phyloP scores from a whole-genome alignment of 30 jellyfish, hydroid and myxozoan genomes.

The Hydra vulgaris region DNA sequence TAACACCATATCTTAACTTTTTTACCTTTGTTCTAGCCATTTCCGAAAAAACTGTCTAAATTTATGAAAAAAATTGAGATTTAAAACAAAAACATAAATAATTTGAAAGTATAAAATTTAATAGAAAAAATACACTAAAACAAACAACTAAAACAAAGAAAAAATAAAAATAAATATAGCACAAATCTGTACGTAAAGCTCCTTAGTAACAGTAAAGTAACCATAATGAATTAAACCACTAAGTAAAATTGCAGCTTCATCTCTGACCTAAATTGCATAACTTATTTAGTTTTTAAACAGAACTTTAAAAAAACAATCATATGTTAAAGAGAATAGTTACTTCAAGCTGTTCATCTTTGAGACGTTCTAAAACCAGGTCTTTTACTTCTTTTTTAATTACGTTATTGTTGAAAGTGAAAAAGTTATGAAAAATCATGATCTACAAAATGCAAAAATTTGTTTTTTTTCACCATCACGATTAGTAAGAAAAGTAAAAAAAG shows the following conservation, averaged over 20 bases:
- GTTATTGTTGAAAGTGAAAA: constrained; percentile 58
- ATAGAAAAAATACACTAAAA: neutral
- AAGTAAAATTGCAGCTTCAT: constrained; percentile 64
- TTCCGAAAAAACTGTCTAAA: constrained; percentile 34
- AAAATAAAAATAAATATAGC: neutral
- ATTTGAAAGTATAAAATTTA: no score
- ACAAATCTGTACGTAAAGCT: neutral
- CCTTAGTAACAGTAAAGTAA: constrained; percentile 50
- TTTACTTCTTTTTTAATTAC: constrained; percentile 36
- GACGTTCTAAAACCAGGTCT: constrained; percentile 34
- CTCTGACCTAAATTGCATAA: constrained; percentile 60
- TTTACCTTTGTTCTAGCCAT: constrained; percentile 78
- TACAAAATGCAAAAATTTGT: constrained; percentile 1
- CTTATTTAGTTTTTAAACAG: neutral
- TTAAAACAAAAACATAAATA: no score
- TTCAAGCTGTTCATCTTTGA: constrained; percentile 87
- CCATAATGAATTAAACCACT: constrained; percentile 96
- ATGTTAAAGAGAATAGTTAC: no score
- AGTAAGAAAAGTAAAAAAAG: no score
- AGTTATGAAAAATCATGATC: constrained; percentile 64
- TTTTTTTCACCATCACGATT: no score
- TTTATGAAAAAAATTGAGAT: no score
- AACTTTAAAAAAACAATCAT: no score
- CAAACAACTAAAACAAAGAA: neutral
- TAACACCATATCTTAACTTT: constrained; percentile 43